Evolutionary conservation across 2,797 vertebrate species (phyloP), one percentile per base, ranked within the genome.

Genomic region (Micromesistius poutassou): DNA sequence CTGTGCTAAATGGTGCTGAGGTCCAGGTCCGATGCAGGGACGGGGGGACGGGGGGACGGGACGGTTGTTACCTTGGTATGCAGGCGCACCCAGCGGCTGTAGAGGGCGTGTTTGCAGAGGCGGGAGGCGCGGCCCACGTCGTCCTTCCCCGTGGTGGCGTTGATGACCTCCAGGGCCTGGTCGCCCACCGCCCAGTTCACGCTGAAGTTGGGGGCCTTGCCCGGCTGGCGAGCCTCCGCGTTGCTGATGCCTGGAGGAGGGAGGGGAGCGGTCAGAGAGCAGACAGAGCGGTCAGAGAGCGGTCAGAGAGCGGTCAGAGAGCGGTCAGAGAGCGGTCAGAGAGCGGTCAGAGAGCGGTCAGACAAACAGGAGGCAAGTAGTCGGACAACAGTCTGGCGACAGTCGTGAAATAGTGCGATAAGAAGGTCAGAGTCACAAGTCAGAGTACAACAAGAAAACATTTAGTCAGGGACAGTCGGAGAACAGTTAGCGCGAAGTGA

Each of bases 131-230:
- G 96, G 28, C 98, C 97, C 95, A 99, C 93, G 86, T 98, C 97
- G 25, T 99, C 97, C 83, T 99, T 99, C 81, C 98, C 98, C 0
- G 97, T 98, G 0, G 97, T 99, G 13, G 98, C 97, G 2, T 98
- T 98, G 89, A 99, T 97, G 25, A 99, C 90, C 89, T 99, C 97
- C 33, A 98, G 91, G 4, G 85, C 91, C 22, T 94, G 79, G 86
- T 99, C 98, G 0, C 96, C 96, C 33, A 97, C 95, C 0, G 96
- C 95, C 97, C 98, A 99, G 94, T 99, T 99, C 82, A 98, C 97
- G 0, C 98, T 99, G 94, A 99, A 99, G 94, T 97, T 99, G 0
- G 98, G 97, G 0, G 97, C 98, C 88, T 99, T 99, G 25, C 98
- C 97, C 0, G 97, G 97, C 72, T 99, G 98, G 71, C 98, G 94